Evolutionary conservation across 92 coral and sea anemone species (phyloP).

Genomic region (Hydrozoanthus gracilis): DNA sequence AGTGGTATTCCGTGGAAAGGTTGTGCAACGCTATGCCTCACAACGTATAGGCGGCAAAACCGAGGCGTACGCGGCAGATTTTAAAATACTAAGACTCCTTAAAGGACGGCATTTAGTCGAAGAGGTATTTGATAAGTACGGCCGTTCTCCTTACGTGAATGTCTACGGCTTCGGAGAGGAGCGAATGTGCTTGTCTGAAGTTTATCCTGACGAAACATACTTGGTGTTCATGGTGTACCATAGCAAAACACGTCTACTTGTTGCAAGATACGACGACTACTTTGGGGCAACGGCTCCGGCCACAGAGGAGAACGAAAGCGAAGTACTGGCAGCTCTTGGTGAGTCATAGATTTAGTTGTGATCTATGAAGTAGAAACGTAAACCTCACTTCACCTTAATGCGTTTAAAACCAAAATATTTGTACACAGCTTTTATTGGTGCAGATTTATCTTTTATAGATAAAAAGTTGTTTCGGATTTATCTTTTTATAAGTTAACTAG

Average conservation of each 20-base stretch:
- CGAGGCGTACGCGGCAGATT: conserved; percentile 79
- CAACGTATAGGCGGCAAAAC: conserved; percentile 40
- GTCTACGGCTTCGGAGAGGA: conserved; percentile 92
- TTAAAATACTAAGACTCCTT: conserved; percentile 76
- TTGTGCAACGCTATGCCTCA: conserved; percentile 59
- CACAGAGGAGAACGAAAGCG: conserved; percentile 76
- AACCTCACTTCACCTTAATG: neutral
- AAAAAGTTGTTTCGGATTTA: no score
- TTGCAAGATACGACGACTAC: conserved; percentile 78
- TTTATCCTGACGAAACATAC: conserved; percentile 76
- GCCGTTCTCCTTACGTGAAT: conserved; percentile 66
- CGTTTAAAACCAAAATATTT: no score
- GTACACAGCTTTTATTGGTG: no score
- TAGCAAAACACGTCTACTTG: conserved; percentile 65
- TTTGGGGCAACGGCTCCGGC: conserved; percentile 90
- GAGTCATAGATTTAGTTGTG: conserved; percentile 49
- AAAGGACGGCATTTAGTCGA: conserved; percentile 83
- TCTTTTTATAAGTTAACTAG: no score
- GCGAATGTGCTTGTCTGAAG: conserved; percentile 71
- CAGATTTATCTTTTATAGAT: no score
- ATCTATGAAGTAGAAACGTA: neutral
- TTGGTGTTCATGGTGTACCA: conserved; percentile 78
- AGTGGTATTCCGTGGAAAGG: conserved; percentile 91
- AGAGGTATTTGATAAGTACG: conserved; percentile 69
- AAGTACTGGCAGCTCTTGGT: conserved; percentile 83